Evolutionary conservation across 2,113 vertebrate species (phyloP).

Genomic region (Ahaetulla prasina): DNA sequence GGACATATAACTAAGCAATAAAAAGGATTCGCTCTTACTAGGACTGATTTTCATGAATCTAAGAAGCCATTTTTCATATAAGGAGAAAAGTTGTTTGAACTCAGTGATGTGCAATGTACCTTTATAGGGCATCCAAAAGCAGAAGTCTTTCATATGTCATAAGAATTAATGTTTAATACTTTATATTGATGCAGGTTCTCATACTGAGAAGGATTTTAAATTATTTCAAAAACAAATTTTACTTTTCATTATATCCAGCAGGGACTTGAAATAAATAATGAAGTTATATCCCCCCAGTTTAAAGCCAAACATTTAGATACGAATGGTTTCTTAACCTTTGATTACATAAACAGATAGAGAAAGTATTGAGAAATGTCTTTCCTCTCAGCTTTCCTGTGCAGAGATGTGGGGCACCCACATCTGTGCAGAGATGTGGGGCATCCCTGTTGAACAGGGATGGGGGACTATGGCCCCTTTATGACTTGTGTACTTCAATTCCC

Average conservation of each 20-base stretch:
- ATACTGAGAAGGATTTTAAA: not conserved
- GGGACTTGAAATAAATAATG: not conserved
- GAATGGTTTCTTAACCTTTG: not conserved
- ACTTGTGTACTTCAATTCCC: not conserved
- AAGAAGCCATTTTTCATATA: not conserved
- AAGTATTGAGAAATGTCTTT: not conserved
- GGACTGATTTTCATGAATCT: constrained; percentile 2
- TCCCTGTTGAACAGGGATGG: not conserved
- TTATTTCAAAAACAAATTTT: not conserved
- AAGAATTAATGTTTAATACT: not conserved
- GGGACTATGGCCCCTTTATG: not conserved
- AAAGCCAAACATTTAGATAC: not conserved
- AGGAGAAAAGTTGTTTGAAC: not conserved
- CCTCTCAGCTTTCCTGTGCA: not conserved
- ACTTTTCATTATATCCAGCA: not conserved
- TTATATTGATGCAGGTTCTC: not conserved
- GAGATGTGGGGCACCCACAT: not conserved
- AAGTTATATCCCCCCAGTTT: not conserved
- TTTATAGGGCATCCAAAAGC: not conserved
- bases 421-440: not conserved
- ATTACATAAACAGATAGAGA: not conserved
- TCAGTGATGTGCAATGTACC: not conserved
- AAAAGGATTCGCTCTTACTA: constrained; percentile 10
- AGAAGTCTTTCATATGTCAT: not conserved
- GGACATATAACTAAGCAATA: constrained; percentile 35